Evolutionary conservation across 2,113 vertebrate genomes (phyloP), one percentile per base, ranked within the genome.

Genomic region (Erythrolamprus reginae): DNA sequence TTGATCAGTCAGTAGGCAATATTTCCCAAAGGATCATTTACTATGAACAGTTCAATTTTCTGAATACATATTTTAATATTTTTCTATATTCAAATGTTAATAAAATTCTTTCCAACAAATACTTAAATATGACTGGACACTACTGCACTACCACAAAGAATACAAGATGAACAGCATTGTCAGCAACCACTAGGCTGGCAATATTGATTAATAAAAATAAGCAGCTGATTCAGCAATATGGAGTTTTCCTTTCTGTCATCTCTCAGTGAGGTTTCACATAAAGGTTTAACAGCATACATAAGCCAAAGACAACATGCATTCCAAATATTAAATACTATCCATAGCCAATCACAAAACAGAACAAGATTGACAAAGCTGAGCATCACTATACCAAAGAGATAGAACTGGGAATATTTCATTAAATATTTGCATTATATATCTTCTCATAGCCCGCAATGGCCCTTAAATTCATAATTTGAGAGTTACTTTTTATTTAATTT

Each of bases 1-100:
- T 48, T 88, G 89, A 93, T 61, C 88, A 88, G 50, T 94, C 94
- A 96, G 91, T 85, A 95, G 93, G 93, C 91, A 65, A 2, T 82
- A 92, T 88, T 85, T 94, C 86, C 92, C 91, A 94, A 95, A 92
- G 3, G 91, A 86, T 52, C 48, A 93, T 13, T 91, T 13, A 90
- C 58, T 52, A 88, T 77, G 88, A 77, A 82, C 1, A 90, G 82
- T 4, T 52, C 83, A 19, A 26, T 88, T 5, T 48, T 93, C 86
- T 90, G 70, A 84, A 93, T 52, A 91, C 53, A 92, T 82, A 90
- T 82, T 86, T 85, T 70, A 90, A 56, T 89, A 65, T 89, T 53
- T 82, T 19, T 58, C 53, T 26, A 83, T 0, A 10, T 89, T 90
- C 82, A 0, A 0, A 1, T 33, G 0, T 61, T 10, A 13, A 23